These are phyloP conservation scores for Sarcophilus harrisii DNA, from an alignment of 2,797 vertebrate genomes.

Conservation along the genomic window DNA sequence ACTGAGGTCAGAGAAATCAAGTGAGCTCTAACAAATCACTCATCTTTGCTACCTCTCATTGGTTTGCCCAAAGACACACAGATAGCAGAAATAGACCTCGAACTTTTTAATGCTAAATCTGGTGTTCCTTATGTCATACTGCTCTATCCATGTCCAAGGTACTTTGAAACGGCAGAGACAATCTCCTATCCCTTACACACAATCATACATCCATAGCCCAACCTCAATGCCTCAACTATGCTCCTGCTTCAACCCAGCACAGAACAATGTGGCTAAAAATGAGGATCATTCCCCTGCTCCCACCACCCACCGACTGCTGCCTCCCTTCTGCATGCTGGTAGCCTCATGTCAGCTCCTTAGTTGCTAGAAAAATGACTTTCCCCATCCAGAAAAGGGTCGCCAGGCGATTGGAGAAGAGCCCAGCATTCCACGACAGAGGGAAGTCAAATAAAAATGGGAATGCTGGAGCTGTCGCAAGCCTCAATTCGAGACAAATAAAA, in stretches of 20 bases:
- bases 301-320: not conserved
- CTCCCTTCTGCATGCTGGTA: not conserved
- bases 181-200: not conserved
- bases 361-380: not conserved
- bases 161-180: not conserved
- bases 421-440: not conserved
- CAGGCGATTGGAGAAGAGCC: not conserved
- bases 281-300: not conserved
- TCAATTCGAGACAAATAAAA: conserved; percentile 2
- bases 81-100: not conserved
- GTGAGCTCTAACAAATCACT: not conserved
- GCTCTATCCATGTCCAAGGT: not conserved
- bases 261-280: not conserved
- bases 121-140: not conserved
- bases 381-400: not conserved
- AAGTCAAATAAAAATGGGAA: conserved; percentile 13
- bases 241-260: not conserved
- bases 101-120: not conserved
- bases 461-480: conserved; percentile 12
- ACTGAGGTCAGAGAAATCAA: not conserved
- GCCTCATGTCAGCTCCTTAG: not conserved
- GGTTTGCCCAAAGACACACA: not conserved
- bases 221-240: not conserved
- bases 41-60: not conserved
- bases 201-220: not conserved